Base-by-base conservation (phyloP, 2,888 invertebrate species). In the Ornithoptera alexandrae region DNA sequence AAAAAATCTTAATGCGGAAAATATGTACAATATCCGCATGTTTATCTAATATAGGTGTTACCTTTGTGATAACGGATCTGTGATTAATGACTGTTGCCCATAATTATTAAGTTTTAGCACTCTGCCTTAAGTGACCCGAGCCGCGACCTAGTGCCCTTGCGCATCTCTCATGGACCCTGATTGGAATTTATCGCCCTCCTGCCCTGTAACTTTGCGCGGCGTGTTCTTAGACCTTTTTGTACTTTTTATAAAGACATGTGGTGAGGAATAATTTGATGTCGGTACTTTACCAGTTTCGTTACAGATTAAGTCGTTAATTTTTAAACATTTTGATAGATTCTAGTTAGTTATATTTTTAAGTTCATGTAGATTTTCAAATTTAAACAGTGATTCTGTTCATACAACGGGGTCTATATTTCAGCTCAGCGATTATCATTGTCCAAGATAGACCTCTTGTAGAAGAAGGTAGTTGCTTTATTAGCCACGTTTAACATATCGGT, bases 161-260 rank as follows among this genome's bases (percentile, higher is more conserved):
- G 77, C 77, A 73, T 73, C 77, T 74, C 78, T 76, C 76, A 74
- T 78, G 74, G 74, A 75, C 74, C 75, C 83, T 89, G 89, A 89
- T 89, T 87, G 90, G 87, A 87, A 90, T 90, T 90, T 90, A 90
- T 89, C 84, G 88, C 84, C 81, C 81, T 78, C 77, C 76, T 80
- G 83, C 82, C 79, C 81, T 82, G 82, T 81, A 82, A 82, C 82
- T 83, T 80, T 72, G 76, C 76, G 79, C 74, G 77, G 77, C 80
- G 81, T 83, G 82, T 79, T 73, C 77, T 75, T 71, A 68, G 74
- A 62, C 70, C 74, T 75, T 73, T 75, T 74, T 72, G 73, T 72
- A 39, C 39, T 65, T 71, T 75, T 78, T 69, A 62, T 30, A 36
- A 50, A 66, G 30, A 65, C 65, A 62, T 70, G 66, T 66, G 64